Evolutionary conservation across 1,140 invertebrate genomes (phyloP).

Genomic region (Euwallacea fornicatus): DNA sequence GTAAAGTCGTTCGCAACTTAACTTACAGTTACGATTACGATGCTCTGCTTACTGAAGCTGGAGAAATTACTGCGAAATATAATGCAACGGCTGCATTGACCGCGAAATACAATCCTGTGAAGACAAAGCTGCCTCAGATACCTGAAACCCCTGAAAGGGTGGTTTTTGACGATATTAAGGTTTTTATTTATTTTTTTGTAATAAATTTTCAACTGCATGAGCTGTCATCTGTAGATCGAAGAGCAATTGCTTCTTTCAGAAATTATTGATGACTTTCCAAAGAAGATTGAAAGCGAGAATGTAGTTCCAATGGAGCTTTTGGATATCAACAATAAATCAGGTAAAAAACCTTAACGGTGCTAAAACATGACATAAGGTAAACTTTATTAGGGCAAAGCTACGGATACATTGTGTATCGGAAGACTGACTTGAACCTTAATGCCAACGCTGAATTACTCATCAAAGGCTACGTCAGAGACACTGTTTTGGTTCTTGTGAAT

Average conservation of each 20-base stretch:
- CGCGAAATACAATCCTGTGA: constrained; percentile 51
- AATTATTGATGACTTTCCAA: constrained; percentile 43
- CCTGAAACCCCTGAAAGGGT: constrained; percentile 42
- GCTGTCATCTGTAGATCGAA: constrained; percentile 16
- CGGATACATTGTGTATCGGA: constrained; percentile 61
- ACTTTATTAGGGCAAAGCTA: constrained; percentile 57
- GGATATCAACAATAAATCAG: constrained; percentile 56
- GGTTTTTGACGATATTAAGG: constrained; percentile 47
- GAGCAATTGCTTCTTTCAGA: constrained; percentile 45
- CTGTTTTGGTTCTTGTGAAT: constrained; percentile 58
- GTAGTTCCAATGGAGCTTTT: constrained; percentile 61
- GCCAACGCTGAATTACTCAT: constrained; percentile 52
- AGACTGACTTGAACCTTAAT: constrained; percentile 45
- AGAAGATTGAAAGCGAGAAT: constrained; percentile 38
- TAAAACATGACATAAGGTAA: neutral
- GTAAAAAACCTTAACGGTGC: constrained; percentile 43
- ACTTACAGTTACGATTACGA: constrained; percentile 61
- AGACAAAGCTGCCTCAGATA: constrained; percentile 51
- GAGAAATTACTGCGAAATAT: constrained; percentile 56
- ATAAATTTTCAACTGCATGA: neutral
- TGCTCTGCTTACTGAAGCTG: constrained; percentile 57
- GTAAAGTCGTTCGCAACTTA: neutral
- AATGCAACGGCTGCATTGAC: constrained; percentile 50
- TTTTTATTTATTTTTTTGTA: constrained; percentile 41
- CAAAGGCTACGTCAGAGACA: constrained; percentile 57